Conservation (phyloP, 2,888 invertebrate species). For the Adelphocoris suturalis region DNA sequence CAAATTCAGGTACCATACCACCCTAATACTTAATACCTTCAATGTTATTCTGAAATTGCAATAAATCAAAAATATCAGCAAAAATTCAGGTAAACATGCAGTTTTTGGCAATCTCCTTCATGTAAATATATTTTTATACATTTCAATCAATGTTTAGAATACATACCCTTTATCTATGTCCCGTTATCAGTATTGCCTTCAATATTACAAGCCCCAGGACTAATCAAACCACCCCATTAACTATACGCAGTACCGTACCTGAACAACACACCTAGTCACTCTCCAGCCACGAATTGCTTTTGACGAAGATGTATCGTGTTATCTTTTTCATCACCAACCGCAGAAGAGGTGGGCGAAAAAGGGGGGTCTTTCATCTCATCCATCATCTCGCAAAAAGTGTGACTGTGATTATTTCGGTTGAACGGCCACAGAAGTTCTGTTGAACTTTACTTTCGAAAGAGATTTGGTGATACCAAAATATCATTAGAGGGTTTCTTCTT, state of each 20-base stretch:
- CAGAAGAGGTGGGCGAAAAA: background rate
- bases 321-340: constrained; percentile 1
- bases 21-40: too few relatives aligned
- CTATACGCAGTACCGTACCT: too few relatives aligned
- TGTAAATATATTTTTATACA: too few relatives aligned
- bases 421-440: constrained; percentile 23
- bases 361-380: constrained; percentile 31
- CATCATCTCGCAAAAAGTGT: constrained; percentile 39
- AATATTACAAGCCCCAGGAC: background rate
- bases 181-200: background rate
- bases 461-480: constrained; percentile 52
- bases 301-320: constrained; percentile 20
- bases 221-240: background rate
- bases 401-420: constrained; percentile 44
- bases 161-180: background rate
- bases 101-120: too few relatives aligned
- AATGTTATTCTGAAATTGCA: background rate
- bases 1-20: constrained; percentile 46
- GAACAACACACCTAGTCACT: background rate
- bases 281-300: background rate
- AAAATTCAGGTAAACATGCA: too few relatives aligned
- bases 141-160: too few relatives aligned
- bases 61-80: too few relatives aligned
- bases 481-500: constrained; percentile 17
- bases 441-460: constrained; percentile 40